phyloP scores from a whole-genome alignment of 2,888 invertebrate genomes.

The Dicyrtoma fusca region DNA sequence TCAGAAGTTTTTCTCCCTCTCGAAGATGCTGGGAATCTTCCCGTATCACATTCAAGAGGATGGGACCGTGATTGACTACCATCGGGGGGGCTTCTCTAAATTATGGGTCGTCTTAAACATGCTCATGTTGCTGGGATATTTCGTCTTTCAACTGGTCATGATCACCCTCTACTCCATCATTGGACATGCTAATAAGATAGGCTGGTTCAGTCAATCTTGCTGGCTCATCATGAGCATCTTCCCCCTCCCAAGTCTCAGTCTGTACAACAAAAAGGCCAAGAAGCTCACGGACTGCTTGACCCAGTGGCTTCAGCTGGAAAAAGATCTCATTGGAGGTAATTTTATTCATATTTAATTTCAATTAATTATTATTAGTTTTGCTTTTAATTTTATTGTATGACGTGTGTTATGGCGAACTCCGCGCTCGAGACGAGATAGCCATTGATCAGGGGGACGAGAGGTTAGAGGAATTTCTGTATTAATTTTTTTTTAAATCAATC shows the following conservation, averaged over 20 bases:
- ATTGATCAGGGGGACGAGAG: no score
- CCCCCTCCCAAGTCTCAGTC: constrained; percentile 50
- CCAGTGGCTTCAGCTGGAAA: constrained; percentile 54
- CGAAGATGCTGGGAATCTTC: constrained; percentile 51
- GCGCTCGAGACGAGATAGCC: no score
- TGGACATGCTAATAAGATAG: constrained; percentile 54
- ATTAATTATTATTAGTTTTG: no score
- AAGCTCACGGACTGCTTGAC: constrained; percentile 54
- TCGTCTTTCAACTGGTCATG: constrained; percentile 54
- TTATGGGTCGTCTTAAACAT: constrained; percentile 51
- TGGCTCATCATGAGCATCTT: constrained; percentile 56
- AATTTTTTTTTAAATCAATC: no score
- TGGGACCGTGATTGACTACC: constrained; percentile 54
- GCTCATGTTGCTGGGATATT: constrained; percentile 46
- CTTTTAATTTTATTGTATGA: no score
- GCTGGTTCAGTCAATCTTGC: constrained; percentile 54
- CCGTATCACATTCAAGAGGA: constrained; percentile 54
- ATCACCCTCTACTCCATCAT: constrained; percentile 52
- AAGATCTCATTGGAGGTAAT: constrained; percentile 55
- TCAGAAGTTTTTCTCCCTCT: constrained; percentile 51
- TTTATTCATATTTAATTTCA: no score
- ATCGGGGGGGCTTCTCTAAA: constrained; percentile 49
- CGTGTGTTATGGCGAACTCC: no score
- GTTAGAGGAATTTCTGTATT: no score
- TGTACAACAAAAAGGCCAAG: constrained; percentile 53